These are phyloP conservation scores for Sinopyrophorus schimmeli DNA, from an alignment of 2,888 invertebrate genomes.

Conservation along the genomic window DNA sequence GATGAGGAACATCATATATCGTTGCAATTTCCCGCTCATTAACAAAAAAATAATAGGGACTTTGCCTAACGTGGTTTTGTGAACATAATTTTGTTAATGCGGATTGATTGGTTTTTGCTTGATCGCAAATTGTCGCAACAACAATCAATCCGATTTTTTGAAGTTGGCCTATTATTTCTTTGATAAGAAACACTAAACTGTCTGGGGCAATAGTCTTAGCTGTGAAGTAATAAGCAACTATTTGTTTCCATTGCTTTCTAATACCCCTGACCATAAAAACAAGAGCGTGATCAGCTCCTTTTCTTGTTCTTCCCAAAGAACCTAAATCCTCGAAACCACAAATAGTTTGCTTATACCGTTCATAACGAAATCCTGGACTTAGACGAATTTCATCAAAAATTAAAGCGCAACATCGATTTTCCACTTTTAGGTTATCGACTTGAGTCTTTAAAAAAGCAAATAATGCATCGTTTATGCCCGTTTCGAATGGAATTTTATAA, in stretches of 20 bases:
- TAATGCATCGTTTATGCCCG: not conserved
- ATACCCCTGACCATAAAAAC: constrained; percentile 33
- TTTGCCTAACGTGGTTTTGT: not conserved
- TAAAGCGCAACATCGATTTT: not conserved
- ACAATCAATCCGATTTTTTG: constrained; percentile 9
- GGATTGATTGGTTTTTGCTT: not conserved
- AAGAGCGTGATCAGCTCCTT: constrained; percentile 37
- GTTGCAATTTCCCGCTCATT: not conserved
- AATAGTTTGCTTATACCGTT: constrained; percentile 25
- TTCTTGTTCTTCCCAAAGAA: constrained; percentile 27
- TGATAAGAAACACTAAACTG: not conserved
- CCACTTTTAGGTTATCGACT: not conserved
- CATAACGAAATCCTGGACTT: constrained; percentile 26
- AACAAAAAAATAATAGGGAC: not conserved
- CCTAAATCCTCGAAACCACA: constrained; percentile 35
- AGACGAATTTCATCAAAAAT: constrained; percentile 37
- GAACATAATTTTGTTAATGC: not conserved
- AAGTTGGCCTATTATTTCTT: constrained; percentile 4
- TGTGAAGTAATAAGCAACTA: constrained; percentile 24
- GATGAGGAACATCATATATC: constrained; percentile 16
- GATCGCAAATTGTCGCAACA: constrained; percentile 1
- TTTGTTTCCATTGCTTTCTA: constrained; percentile 26
- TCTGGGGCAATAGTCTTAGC: constrained; percentile 16
- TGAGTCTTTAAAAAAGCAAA: not conserved
- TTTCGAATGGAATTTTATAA: constrained; percentile 2